Evolutionary conservation across 2,113 vertebrate species (phyloP).

Genomic region (Mobula birostris): DNA sequence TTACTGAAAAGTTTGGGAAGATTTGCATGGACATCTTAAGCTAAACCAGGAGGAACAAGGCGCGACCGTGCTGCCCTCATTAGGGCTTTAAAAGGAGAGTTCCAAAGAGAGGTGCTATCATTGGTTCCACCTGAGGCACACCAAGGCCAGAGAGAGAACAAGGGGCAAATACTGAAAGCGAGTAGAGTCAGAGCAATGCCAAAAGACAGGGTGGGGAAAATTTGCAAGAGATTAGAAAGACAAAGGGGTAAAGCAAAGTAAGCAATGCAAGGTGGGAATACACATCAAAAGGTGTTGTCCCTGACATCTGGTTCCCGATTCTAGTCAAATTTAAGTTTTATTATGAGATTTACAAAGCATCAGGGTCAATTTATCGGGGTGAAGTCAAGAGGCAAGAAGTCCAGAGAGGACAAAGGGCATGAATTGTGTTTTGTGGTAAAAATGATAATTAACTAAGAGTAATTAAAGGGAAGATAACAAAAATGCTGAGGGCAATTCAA

Average conservation of each 20-base stretch:
- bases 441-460: constrained; percentile 4
- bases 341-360: neutral
- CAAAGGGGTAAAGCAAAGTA: neutral
- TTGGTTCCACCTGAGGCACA: neutral
- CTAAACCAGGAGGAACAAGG: neutral
- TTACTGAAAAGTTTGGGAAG: neutral
- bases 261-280: neutral
- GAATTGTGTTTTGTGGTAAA: neutral
- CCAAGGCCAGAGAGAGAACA: neutral
- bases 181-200: neutral
- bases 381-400: neutral
- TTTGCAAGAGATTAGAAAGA: neutral
- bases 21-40: neutral
- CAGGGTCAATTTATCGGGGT: neutral
- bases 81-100: neutral
- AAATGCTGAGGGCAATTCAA: neutral
- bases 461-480: neutral
- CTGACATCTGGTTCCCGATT: neutral
- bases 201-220: neutral
- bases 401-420: neutral
- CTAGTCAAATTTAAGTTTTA: neutral
- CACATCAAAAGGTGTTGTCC: neutral
- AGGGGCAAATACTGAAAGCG: neutral
- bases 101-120: neutral
- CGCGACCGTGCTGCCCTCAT: too few relatives aligned